Evolutionary conservation across 2,113 vertebrate species (phyloP), one percentile per base, ranked within the genome.

Genomic region (Neotragus moschatus): DNA sequence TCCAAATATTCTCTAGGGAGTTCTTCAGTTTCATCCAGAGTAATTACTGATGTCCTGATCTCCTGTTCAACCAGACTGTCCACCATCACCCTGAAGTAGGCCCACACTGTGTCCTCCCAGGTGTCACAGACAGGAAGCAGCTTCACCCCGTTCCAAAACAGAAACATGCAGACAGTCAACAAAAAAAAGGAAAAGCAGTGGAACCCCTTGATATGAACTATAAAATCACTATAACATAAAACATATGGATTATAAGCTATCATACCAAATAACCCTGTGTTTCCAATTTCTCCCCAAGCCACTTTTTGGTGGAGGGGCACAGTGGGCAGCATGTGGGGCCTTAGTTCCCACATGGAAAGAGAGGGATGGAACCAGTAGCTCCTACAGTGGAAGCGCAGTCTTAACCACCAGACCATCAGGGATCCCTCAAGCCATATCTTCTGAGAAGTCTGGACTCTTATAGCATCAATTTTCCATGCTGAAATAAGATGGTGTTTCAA

Each of bases 31-130:
- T 99, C 99, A 86, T 99, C 99, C 75, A 99, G 92, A 47, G 98
- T 98, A 97, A 99, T 98, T 6, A 99, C 99, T 0, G 99, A 99
- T 0, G 99, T 99, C 98, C 99, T 98, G 84, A 99, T 99, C 88
- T 99, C 99, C 97, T 99, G 99, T 77, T 99, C 99, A 0, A 99
- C 99, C 88, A 99, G 99, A 6, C 99, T 99, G 98, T 99, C 99
- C 23, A 99, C 99, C 99, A 99, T 99, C 66, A 99, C 99, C 36
- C 99, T 99, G 98, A 99, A 99, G 98, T 99, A 99, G 0, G 99
- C 99, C 99, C 99, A 99, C 23, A 99, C 99, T 0, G 99, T 99
- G 97, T 99, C 99, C 98, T 99, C 99, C 99, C 99, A 99, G 0
- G 99, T 99, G 30, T 99, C 99, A 30, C 99, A 99, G 96, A 99